Percentiles rank a stretch among this genome's conserved stretches.
phyloP scores from a whole-genome alignment of 2,888 invertebrate genomes.

The Brachynemurus nebulosus region DNA sequence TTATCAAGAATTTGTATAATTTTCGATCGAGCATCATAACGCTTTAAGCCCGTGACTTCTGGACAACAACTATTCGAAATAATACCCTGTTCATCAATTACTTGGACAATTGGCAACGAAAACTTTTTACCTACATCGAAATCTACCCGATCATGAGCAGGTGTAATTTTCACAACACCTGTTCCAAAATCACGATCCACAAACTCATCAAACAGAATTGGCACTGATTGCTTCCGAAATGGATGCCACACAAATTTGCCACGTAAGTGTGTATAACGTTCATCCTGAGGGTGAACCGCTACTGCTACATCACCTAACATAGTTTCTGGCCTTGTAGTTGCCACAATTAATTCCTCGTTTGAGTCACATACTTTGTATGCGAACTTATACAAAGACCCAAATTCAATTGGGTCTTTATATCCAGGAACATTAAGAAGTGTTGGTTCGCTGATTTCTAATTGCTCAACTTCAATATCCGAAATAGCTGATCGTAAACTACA shows the following conservation, averaged over 20 bases:
- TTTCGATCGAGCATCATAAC: constrained; percentile 77
- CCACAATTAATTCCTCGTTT: constrained; percentile 77
- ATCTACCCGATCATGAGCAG: constrained; percentile 79
- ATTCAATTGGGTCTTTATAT: constrained; percentile 71
- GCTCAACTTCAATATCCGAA: constrained; percentile 98
- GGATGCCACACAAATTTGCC: constrained; percentile 82
- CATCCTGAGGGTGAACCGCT: constrained; percentile 91
- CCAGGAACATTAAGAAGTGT: constrained; percentile 85
- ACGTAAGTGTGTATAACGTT: constrained; percentile 66
- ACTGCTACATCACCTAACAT: constrained; percentile 97
- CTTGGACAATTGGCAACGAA: constrained; percentile 64
- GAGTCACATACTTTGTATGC: constrained; percentile 59
- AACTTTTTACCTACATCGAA: constrained; percentile 64
- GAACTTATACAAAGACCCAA: constrained; percentile 85
- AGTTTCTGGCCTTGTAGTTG: constrained; percentile 96
- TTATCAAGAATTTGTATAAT: constrained; percentile 65
- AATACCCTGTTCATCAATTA: constrained; percentile 83
- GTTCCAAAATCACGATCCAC: constrained; percentile 95
- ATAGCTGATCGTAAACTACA: constrained; percentile 93
- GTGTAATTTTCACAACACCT: constrained; percentile 96
- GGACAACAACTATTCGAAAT: constrained; percentile 64
- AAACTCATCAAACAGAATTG: constrained; percentile 82
- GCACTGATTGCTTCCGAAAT: constrained; percentile 66
- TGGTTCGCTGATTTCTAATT: constrained; percentile 72
- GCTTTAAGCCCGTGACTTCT: constrained; percentile 64